These are phyloP conservation scores for Pygoscelis adeliae DNA, from an alignment of 2,113 vertebrate genomes.

Conservation along the genomic window DNA sequence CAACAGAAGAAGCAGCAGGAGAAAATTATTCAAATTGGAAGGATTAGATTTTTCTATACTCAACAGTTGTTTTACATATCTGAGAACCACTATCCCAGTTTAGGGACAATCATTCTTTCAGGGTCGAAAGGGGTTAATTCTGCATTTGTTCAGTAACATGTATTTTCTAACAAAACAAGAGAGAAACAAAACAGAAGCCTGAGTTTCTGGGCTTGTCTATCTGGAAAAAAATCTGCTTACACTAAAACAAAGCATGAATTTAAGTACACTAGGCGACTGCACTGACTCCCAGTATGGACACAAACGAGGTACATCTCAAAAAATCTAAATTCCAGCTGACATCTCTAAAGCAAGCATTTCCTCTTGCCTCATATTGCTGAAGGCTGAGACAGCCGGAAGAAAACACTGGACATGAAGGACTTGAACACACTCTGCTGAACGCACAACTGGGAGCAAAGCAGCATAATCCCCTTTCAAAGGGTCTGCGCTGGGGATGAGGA, in stretches of 20 bases:
- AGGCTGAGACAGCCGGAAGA: background rate
- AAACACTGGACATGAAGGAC: background rate
- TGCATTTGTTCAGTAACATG: background rate
- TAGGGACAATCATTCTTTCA: background rate
- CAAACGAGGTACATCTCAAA: background rate
- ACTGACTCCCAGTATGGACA: background rate
- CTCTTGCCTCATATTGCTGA: background rate
- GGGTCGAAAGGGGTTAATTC: background rate
- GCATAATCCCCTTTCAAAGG: background rate
- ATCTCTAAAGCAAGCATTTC: background rate
- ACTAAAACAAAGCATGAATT: background rate
- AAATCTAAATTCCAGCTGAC: background rate
- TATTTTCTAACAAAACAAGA: background rate
- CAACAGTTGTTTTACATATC: background rate
- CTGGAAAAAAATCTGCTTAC: background rate
- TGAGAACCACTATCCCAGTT: background rate
- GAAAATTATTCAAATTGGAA: background rate
- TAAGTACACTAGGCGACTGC: background rate
- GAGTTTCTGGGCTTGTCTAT: background rate
- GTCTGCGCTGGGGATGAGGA: background rate
- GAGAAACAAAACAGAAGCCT: background rate
- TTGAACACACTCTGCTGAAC: background rate
- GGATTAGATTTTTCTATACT: background rate
- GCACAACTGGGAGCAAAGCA: background rate
- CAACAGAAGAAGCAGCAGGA: background rate